Base-by-base conservation (phyloP, 2,797 vertebrate species). In the Artibeus jamaicensis region DNA sequence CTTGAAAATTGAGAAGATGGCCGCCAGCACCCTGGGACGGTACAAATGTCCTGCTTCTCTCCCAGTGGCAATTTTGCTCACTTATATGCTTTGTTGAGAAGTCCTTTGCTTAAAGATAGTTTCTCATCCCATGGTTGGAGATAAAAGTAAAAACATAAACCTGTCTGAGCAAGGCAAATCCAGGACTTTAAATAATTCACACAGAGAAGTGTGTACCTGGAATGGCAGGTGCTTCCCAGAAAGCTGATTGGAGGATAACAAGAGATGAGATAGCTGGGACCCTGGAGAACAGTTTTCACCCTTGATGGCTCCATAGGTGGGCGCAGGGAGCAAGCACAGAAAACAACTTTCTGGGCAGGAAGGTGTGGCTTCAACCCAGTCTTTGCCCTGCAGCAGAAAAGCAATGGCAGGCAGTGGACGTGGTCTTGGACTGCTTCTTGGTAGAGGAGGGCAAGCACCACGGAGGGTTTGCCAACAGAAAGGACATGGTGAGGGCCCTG, bases 361-460 rank as follows among this genome's bases (percentile, higher is more conserved):
- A 19, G 62, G 26, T 22, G 46, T 34, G 14, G 82, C 82, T 67
- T 91, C 77, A 89, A 24, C 53, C 53, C 55, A 16, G 10, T 50
- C 62, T 92, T 70, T 65, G 68, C 57, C 68, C 82, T 24, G 10
- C 65, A 67, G 81, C 74, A n/a, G 95, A 86, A 37, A 37, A 37
- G 18, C 96, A n/a, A 48, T 91, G 73, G 93, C 86, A 16, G 24
- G 5, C 89, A 19, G 98, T 98, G 46, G 99, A 99, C 48, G 97
- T 99, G 53, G 98, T 99, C 18, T 96, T 99, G 53, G 98, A 99
- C 92, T 99, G 99, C 87, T 78, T 96, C 78, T 96, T 99, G 93
- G 98, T 98, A 92, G 98, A 98, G 95, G 99, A 99, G 39, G 98
- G 98, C 11, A 93, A 55, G 1, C 98, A 97, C 19, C 76, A 46